Base-by-base conservation (phyloP, 1,140 invertebrate genomes). In the Apis cerana region DNA sequence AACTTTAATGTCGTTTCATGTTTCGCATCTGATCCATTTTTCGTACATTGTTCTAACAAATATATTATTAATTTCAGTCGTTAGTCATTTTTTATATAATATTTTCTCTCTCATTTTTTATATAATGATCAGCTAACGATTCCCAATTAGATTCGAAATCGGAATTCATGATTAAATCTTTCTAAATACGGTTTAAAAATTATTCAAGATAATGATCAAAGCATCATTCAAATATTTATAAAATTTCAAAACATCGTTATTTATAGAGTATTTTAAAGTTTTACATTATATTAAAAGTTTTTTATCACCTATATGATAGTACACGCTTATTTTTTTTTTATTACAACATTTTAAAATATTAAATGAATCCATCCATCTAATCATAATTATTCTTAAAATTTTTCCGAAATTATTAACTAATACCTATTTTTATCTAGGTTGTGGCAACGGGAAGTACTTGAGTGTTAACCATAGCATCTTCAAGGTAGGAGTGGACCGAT, bases 391-490 rank as follows among this genome's bases (percentile, higher is more conserved):
- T 33, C 9, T 21, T n/a, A 5, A 48, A 68, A 68, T 21, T n/a
- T 68, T 21, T 43, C 19, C 9, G 19, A n/a, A 11, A 68, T 48
- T 1, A 21, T 68, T 50, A 48, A 48, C 43, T n/a, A 21, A 68
- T 7, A 5, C 67, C 27, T 48, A 33, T 50, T 75, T 59, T 83
- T 62, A 19, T 93, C 48, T 92, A 98, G 97, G 98, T 81, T 99
- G 98, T 94, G 98, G 98, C 83, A 98, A 97, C 94, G 98, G 98
- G 43, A 98, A 98, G 91, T 99, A 99, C 94, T 94, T 99, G 85
- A 97, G 96, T 91, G 95, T 98, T 88, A 99, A 98, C 93, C 96
- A 97, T 64, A 96, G 96, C 77, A 96, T 98, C 84, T 98, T 96
- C 94, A 97, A 97, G 90, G 95, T 99, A 78, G 98, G 98, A 50